Percentiles rank a stretch among this genome's conserved stretches.
Evolutionary conservation across 2,888 invertebrate genomes (phyloP).

Genomic region (Drosophila borborema): DNA sequence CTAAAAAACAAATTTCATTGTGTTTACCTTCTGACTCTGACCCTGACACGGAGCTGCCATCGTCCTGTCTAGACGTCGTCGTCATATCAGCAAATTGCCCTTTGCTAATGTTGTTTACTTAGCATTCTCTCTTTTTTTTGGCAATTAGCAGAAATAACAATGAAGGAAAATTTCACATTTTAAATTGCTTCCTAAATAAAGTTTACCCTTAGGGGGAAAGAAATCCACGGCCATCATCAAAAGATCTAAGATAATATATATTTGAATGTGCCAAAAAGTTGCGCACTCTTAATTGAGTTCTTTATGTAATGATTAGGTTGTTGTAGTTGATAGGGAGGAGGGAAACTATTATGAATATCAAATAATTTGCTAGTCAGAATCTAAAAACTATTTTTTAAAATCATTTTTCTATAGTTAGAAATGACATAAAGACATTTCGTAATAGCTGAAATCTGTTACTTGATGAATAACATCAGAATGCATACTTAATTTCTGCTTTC

Average conservation of each 20-base stretch:
- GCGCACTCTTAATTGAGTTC: neutral
- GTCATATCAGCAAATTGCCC: conserved; percentile 60
- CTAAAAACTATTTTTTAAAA: too few relatives aligned
- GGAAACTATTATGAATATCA: neutral
- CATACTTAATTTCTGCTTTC: too few relatives aligned
- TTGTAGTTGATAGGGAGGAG: neutral
- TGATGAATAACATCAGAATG: too few relatives aligned
- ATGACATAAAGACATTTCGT: too few relatives aligned
- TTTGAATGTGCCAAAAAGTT: conserved; percentile 8
- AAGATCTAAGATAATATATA: conserved; percentile 2
- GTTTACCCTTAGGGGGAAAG: conserved; percentile 5
- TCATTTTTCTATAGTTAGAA: too few relatives aligned
- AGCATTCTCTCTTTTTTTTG: conserved; percentile 32
- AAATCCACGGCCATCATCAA: neutral
- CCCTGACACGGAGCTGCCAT: conserved; percentile 35
- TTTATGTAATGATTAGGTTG: neutral
- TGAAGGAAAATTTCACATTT: conserved; percentile 18
- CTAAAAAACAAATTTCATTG: conserved; percentile 25
- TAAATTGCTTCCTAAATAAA: conserved; percentile 50
- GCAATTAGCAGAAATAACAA: conserved; percentile 52
- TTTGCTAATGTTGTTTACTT: conserved; percentile 72
- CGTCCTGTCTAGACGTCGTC: conserved; percentile 60
- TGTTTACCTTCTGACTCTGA: conserved; percentile 22
- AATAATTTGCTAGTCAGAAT: too few relatives aligned
- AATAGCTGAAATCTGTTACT: too few relatives aligned